Base-by-base conservation (phyloP, 2,113 vertebrate species). In the Chloropsis cyanopogon region DNA sequence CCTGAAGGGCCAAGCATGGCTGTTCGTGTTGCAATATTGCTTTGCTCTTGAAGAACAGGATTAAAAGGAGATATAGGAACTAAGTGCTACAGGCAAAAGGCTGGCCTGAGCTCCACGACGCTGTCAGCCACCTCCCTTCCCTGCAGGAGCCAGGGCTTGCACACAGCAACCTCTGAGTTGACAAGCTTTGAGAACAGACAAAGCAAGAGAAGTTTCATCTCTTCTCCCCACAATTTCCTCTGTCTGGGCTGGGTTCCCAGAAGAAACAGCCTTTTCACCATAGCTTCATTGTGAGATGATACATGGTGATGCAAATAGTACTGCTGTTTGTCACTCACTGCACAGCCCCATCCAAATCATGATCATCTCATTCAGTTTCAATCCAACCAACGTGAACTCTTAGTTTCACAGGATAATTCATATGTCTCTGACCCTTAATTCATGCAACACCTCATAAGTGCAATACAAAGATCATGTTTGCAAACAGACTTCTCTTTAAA, bases 151-250 rank as follows among this genome's bases (percentile, higher is more conserved):
- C n/a, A 72, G n/a, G 4, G 37, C 46, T 94, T 83, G 52, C 60
- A 49, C 18, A 49, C 56, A 73, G 29, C 66, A 70, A 3, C 28
- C 57, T 73, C 64, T 35, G 50, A 49, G 47, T 33, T 69, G 61
- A 68, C 33, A 78, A 53, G 41, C 46, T 92, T 57, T 5, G 21
- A 89, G 29, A 33, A 70, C 5, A 12, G 65, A 64, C 71, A 87
- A 86, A 91, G 50, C 25, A 85, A 78, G 28, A 91, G 37, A 95
- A 93, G 41, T 85, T 90, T 90, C 73, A 57, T 23, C 42, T 92
- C n/a, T 75, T 75, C 60, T 47, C 66, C 81, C 75, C 70, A n/a
- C 91, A 61, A 0, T 82, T 97, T 94, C 93, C 91, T 95, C 88
- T 87, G 65, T 82, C 78, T 90, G 70, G 61, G 54, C 71, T 90